Evolutionary conservation across 2,797 vertebrate species (phyloP), one percentile per base, ranked within the genome.

Genomic region (Hypotaenidia philippensis): DNA sequence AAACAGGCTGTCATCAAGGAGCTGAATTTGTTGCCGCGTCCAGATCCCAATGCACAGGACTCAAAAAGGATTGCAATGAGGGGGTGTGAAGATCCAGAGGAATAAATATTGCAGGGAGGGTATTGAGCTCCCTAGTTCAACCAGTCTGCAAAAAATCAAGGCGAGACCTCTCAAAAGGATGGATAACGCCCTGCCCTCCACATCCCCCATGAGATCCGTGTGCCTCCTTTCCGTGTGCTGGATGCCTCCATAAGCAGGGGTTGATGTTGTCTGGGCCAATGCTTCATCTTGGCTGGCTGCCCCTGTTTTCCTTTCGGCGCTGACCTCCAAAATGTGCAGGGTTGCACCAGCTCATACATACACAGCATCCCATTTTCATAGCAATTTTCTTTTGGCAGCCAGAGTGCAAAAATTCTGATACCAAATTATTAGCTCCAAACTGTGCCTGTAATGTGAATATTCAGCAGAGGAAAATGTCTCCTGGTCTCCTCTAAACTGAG

Each of bases 331-430:
- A 22, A 22, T 1, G 12, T 31, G 17, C 68, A 8, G 21, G 11
- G 6, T 45, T 41, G 4, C 31, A 56, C 52, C 84, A 45, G 56
- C 87, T 70, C 40, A 5, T 17, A 26, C 40, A 6, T 31, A 44
- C 8, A 6, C 72, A 52, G 34, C 86, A 25, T 38, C 68, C n/a
- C 31, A 7, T 56, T 52, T 75, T 64, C 64, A 50, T 4, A 29
- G 56, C 3, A 6, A 34, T 82, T 87, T 63, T 44, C 63, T 92
- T 87, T 45, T 94, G 77, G 83, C 89, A 87, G 77, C 14, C 77
- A 15, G 44, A 0, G 1, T 41, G 78, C 68, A 89, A 84, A 50
- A 88, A 61, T 53, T 38, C 63, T 41, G 79, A 78, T 90, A 82
- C 59, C 59, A 9, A 61, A n/a, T 10, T 84, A 55, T 63, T 6